phyloP scores from a whole-genome alignment of 2,888 invertebrate species.

The Stenoptilia bipunctidactyla region DNA sequence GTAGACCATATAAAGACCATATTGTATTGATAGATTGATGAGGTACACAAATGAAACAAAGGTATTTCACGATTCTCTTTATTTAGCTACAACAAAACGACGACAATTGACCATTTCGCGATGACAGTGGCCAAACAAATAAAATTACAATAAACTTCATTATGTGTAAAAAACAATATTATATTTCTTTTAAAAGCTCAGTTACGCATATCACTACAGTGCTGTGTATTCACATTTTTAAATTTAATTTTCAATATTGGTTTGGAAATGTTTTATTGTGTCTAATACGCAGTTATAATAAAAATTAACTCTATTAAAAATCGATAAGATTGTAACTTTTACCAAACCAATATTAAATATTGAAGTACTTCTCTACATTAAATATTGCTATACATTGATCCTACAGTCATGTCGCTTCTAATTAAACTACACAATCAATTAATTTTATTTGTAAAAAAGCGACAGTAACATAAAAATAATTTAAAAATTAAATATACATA shows the following conservation, averaged over 20 bases:
- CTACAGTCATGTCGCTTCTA: conserved; percentile 22
- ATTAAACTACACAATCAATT: conserved; percentile 3
- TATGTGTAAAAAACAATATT: conserved; percentile 60
- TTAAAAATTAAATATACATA: too few relatives aligned
- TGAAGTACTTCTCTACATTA: conserved; percentile 27
- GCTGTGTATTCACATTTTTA: conserved; percentile 55
- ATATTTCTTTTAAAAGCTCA: conserved; percentile 56
- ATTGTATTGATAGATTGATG: too few relatives aligned
- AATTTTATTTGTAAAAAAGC: neutral
- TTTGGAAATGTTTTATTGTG: conserved; percentile 26
- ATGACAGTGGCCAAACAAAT: conserved; percentile 15
- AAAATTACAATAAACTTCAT: conserved; percentile 36
- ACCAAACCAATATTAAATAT: conserved; percentile 52
- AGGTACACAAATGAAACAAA: too few relatives aligned
- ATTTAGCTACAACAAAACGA: conserved; percentile 65
- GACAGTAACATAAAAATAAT: too few relatives aligned
- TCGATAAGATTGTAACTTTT: conserved; percentile 12
- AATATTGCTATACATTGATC: conserved; percentile 56
- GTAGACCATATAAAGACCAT: too few relatives aligned
- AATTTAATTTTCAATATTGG: conserved; percentile 35
- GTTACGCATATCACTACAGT: conserved; percentile 69
- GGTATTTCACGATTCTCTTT: conserved; percentile 25
- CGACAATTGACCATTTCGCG: conserved; percentile 15
- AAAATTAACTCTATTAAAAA: neutral
- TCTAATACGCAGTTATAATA: neutral